Percentiles rank a stretch among this genome's conserved stretches.
phyloP scores from a whole-genome alignment of 2,797 vertebrate genomes.

The Nyctibius grandis region DNA sequence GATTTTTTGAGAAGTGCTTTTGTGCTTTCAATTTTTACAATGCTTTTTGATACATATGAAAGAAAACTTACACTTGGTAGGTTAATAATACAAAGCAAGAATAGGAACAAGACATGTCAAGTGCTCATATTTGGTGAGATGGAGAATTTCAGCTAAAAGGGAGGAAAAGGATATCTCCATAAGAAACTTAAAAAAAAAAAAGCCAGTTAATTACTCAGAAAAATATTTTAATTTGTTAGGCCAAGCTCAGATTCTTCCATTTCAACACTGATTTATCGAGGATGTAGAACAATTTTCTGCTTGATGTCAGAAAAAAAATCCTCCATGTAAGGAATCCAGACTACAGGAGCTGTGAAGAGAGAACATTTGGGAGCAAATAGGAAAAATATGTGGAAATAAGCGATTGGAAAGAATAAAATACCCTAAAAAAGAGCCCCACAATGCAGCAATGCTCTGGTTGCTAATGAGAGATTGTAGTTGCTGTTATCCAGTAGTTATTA shows the following conservation, averaged over 20 bases:
- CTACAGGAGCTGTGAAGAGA: neutral
- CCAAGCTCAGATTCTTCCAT: neutral
- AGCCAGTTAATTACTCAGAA: neutral
- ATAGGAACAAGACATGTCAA: neutral
- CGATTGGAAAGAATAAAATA: neutral
- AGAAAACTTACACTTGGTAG: neutral
- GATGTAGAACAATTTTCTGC: neutral
- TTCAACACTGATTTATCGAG: neutral
- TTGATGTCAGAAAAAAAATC: neutral
- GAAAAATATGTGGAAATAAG: neutral
- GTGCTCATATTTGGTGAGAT: neutral
- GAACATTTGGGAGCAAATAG: neutral
- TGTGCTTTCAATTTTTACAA: neutral
- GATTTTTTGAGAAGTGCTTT: neutral
- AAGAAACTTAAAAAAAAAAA: neutral
- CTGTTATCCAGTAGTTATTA: neutral
- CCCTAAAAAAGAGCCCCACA: neutral
- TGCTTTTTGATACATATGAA: neutral
- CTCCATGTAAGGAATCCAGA: neutral
- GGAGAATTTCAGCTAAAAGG: neutral
- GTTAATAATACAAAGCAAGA: neutral
- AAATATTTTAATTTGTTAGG: neutral
- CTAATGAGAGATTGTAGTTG: neutral
- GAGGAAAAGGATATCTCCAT: neutral
- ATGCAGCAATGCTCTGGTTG: neutral